These are phyloP conservation scores for Harlomillsia oculata DNA, from an alignment of 1,140 invertebrate genomes.

Conservation along the genomic window DNA sequence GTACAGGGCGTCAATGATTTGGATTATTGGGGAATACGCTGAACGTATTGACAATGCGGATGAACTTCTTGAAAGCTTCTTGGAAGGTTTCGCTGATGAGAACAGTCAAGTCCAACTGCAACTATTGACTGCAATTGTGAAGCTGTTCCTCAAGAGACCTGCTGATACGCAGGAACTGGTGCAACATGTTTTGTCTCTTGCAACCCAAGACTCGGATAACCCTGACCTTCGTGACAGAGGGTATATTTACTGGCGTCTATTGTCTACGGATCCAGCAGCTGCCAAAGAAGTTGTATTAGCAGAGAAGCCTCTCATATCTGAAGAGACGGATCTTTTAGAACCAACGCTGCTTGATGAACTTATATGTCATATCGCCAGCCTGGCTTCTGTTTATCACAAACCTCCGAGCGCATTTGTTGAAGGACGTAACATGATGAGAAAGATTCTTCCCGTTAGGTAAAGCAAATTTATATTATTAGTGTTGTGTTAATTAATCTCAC, in stretches of 20 bases:
- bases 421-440: conserved; percentile 49
- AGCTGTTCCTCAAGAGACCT: conserved; percentile 94
- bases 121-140: conserved; percentile 93
- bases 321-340: conserved; percentile 97
- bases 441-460: conserved; percentile 43
- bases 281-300: conserved; percentile 99
- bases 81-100: conserved; percentile 99
- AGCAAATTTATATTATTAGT: background rate
- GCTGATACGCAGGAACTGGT: conserved; percentile 97
- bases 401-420: conserved; percentile 98
- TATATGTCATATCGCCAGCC: conserved; percentile 96
- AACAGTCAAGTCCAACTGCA: conserved; percentile 98
- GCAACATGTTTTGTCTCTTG: conserved; percentile 53
- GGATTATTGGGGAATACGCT: conserved; percentile 99
- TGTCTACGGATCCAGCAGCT: conserved; percentile 96
- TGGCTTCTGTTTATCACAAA: conserved; percentile 99
- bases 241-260: conserved; percentile 97
- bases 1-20: conserved; percentile 93
- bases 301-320: conserved; percentile 97
- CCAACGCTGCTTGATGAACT: conserved; percentile 95
- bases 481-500: background rate
- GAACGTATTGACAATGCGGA: conserved; percentile 99
- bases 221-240: conserved; percentile 96
- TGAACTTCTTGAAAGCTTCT: conserved; percentile 92
- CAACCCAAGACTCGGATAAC: conserved; percentile 85